These are phyloP conservation scores for Falco cherrug DNA, from an alignment of 2,797 vertebrate genomes.

Conservation along the genomic window DNA sequence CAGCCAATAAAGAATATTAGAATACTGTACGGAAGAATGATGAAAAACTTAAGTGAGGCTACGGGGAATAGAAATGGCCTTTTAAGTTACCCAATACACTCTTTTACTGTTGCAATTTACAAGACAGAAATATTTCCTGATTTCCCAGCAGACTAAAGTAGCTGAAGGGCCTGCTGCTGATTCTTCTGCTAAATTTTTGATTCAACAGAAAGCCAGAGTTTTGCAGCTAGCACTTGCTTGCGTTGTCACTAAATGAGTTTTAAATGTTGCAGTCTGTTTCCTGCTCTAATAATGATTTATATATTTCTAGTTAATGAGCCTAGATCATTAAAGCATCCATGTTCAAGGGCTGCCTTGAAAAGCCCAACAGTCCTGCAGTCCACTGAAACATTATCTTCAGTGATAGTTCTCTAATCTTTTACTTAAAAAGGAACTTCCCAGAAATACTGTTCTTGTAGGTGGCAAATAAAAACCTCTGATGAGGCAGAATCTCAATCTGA, in stretches of 20 bases:
- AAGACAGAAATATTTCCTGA: not conserved
- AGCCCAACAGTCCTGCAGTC: not conserved
- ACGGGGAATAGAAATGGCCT: not conserved
- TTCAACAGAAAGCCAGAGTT: not conserved
- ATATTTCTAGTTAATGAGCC: not conserved
- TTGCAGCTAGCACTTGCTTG: not conserved
- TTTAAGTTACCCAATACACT: not conserved
- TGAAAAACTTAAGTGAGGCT: not conserved
- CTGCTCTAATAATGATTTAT: constrained; percentile 24
- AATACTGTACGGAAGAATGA: not conserved
- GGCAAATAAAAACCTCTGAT: not conserved
- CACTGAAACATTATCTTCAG: not conserved
- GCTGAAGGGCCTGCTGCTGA: not conserved
- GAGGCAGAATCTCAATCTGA: not conserved
- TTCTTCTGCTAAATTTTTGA: not conserved
- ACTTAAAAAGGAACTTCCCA: not conserved
- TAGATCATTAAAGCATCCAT: not conserved
- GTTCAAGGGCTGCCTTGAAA: not conserved
- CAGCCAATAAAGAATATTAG: not conserved
- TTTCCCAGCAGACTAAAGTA: not conserved
- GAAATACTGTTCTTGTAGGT: not conserved
- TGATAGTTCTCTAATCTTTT: not conserved
- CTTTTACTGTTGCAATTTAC: not conserved
- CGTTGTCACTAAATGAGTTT: not conserved
- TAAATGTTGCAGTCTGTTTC: constrained; percentile 29